A percentile compares a stretch with the other conserved stretches of the same genome.
Evolutionary conservation across 2,888 invertebrate species (phyloP).

Genomic region (Ophion costatus): DNA sequence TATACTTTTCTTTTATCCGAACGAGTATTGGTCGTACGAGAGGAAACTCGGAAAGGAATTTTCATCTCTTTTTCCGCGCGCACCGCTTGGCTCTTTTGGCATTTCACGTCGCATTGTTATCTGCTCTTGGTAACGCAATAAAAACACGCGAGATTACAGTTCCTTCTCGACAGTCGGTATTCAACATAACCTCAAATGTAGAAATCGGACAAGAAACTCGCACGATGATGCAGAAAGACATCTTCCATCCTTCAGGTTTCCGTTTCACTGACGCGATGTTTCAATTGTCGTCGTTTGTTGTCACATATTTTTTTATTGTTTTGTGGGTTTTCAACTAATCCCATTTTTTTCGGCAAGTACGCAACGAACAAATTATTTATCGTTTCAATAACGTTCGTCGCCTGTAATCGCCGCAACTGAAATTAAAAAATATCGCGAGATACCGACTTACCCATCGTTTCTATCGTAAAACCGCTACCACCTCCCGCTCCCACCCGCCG

Average conservation of each 20-base stretch:
- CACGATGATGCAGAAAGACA: background rate
- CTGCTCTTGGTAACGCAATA: too few relatives aligned
- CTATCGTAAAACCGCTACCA: background rate
- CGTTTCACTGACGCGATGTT: constrained; percentile 13
- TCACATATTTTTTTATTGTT: background rate
- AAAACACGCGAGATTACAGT: background rate
- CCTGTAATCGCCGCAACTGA: background rate
- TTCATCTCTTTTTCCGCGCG: too few relatives aligned
- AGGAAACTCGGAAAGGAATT: too few relatives aligned
- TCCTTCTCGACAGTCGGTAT: background rate
- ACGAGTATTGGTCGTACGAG: too few relatives aligned
- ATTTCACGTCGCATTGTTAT: background rate
- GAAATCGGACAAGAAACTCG: background rate
- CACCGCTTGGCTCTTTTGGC: too few relatives aligned
- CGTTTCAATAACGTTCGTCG: background rate
- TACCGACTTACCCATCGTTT: constrained; percentile 17
- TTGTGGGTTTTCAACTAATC: background rate
- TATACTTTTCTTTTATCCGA: too few relatives aligned
- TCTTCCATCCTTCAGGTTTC: background rate
- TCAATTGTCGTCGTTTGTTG: constrained; percentile 5
- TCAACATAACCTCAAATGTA: background rate
- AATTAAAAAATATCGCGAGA: background rate
- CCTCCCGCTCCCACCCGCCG: background rate
- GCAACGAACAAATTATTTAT: background rate
- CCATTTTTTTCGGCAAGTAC: constrained; percentile 31